Evolutionary conservation across 2,888 invertebrate genomes (phyloP).

Genomic region (Netelia virgata): DNA sequence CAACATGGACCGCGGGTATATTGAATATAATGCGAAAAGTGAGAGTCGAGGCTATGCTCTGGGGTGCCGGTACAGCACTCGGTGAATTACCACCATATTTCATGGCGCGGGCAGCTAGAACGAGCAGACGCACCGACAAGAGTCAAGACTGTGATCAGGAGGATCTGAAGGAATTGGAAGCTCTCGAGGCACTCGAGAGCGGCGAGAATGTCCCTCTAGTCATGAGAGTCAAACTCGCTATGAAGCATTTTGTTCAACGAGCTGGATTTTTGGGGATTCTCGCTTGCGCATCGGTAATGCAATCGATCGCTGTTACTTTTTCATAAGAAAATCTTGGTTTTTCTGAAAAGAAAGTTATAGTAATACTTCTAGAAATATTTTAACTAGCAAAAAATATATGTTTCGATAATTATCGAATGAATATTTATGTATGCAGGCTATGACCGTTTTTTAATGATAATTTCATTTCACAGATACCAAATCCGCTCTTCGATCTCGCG

Average conservation of each 20-base stretch:
- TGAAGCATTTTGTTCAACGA: slow-evolving; percentile 95
- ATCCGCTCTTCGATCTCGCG: slow-evolving; percentile 99
- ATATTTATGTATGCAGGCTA: no score
- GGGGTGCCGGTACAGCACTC: slow-evolving; percentile 99
- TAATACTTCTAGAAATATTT: no score
- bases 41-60: slow-evolving; percentile 97
- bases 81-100: slow-evolving; percentile 99
- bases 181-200: slow-evolving; percentile 88
- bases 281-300: slow-evolving; percentile 95
- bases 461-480: slow-evolving; percentile 92
- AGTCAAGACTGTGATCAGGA: slow-evolving; percentile 88
- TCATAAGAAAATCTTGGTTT: slow-evolving; percentile 5
- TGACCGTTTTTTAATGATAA: background rate
- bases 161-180: slow-evolving; percentile 91
- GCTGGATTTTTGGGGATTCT: slow-evolving; percentile 98
- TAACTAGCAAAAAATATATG: no score
- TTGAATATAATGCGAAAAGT: slow-evolving; percentile 98
- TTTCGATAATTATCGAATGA: no score
- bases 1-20: slow-evolving; percentile 90
- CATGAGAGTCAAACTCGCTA: slow-evolving; percentile 93
- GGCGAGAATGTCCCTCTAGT: slow-evolving; percentile 88
- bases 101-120: slow-evolving; percentile 97
- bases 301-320: slow-evolving; percentile 31
- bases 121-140: slow-evolving; percentile 83
- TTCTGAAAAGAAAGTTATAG: background rate